Conservation (phyloP, 2,888 invertebrate species). For the Himalopsyche japonica region DNA sequence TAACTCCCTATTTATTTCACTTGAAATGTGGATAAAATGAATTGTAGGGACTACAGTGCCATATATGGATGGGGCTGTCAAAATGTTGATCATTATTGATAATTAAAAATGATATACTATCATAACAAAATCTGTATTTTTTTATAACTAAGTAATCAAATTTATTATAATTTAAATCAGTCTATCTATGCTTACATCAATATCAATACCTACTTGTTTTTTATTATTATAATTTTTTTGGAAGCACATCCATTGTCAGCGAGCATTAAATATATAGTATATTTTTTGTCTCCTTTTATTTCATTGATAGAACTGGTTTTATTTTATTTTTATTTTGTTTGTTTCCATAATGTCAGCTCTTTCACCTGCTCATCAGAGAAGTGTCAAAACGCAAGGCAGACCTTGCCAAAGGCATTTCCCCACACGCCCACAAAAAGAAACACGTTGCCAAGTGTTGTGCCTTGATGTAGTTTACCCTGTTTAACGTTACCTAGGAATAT, state of each 20-base stretch:
- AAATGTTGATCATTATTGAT: not conserved
- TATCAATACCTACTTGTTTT: not conserved
- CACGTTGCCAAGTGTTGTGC: constrained; percentile 37
- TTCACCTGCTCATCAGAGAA: constrained; percentile 38
- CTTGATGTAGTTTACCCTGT: constrained; percentile 26
- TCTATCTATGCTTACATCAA: not conserved
- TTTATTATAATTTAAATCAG: not conserved
- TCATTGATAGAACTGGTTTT: not conserved
- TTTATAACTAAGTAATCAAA: too few species aligned
- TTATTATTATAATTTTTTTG: not conserved
- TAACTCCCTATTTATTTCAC: too few species aligned
- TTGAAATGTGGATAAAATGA: not conserved
- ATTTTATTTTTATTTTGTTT: constrained; percentile 19
- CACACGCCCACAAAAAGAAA: constrained; percentile 29
- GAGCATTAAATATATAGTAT: too few species aligned
- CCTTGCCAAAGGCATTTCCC: constrained; percentile 26
- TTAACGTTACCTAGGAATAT: not conserved
- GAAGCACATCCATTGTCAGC: not conserved
- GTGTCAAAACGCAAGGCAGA: constrained; percentile 35
- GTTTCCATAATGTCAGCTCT: constrained; percentile 38
- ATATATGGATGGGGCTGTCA: not conserved
- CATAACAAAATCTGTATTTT: too few species aligned
- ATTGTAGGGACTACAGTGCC: not conserved
- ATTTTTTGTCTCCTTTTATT: not conserved
- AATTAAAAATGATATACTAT: too few species aligned